Evolutionary conservation across 2,888 invertebrate genomes (phyloP).

Genomic region (Ernsta delagoae): DNA sequence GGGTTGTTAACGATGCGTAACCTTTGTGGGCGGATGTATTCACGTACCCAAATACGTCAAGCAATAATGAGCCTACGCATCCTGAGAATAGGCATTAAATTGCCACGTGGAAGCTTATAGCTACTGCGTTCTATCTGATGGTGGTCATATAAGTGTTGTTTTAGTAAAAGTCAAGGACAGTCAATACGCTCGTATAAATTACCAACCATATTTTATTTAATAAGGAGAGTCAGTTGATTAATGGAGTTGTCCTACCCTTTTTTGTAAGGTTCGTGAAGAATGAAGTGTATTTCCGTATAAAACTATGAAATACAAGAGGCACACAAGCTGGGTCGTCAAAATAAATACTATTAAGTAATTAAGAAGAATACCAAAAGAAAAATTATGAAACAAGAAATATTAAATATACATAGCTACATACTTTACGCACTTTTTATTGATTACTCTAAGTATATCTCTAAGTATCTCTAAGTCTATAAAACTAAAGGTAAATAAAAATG

Average conservation of each 20-base stretch:
- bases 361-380: not conserved
- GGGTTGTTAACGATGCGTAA: constrained; percentile 27
- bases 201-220: constrained; percentile 14
- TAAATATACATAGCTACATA: too few species aligned
- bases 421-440: too few species aligned
- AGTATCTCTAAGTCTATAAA: too few species aligned
- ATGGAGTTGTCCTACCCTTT: constrained; percentile 16
- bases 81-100: constrained; percentile 9
- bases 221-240: constrained; percentile 16
- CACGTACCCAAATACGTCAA: not conserved
- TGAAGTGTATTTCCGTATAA: constrained; percentile 4
- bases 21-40: constrained; percentile 18
- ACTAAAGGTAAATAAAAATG: too few species aligned
- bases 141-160: constrained; percentile 16
- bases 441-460: too few species aligned
- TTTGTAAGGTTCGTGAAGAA: constrained; percentile 12
- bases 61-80: constrained; percentile 24
- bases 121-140: constrained; percentile 10
- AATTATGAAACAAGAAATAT: too few species aligned
- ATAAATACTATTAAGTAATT: not conserved
- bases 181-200: constrained; percentile 26
- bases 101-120: constrained; percentile 12
- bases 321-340: not conserved
- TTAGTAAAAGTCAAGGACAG: constrained; percentile 35
- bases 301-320: not conserved